Evolutionary conservation across 1,140 invertebrate genomes (phyloP), one percentile per base, ranked within the genome.

Genomic region (Hyles vespertilio): DNA sequence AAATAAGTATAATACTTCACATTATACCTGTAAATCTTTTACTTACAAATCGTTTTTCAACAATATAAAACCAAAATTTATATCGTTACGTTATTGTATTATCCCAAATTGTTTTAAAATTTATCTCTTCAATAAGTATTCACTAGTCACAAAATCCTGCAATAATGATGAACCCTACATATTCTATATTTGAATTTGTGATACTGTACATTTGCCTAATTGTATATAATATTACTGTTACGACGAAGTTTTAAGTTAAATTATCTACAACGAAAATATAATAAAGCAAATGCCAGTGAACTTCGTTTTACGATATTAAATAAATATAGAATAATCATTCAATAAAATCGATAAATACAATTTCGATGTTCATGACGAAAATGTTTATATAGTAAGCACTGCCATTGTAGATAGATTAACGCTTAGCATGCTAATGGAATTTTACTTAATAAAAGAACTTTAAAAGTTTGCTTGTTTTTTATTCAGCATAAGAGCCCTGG

Each of bases 341-440:
- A 47, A 56, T 11, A 43, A 56, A 54, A n/a, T 8, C 36, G 36
- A 40, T 40, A 40, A 40, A 40, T 5, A 5, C 5, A 5, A 8
- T 50, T 44, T 11, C 11, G 52, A 22, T 45, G 51, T 55, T 54
- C 50, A 48, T 60, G 63, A 63, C 63, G 56, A 52, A 56, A 63
- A 58, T 63, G 58, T 62, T 69, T 63, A 70, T 58, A 22, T 22
- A 22, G 59, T 73, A 72, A 75, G 69, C 80, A 83, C 80, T 83
- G 80, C 80, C 80, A 79, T 68, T 79, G 78, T 83, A 81, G 80
- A 81, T 83, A 81, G 65, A 70, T 58, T 70, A 72, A 74, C 72
- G 58, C 72, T 74, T 66, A 51, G 32, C 4, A 60, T 54, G 49
- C 57, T 56, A 66, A 70, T 61, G 59, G 56, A 61, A 50, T 65